Evolutionary conservation across 1,140 invertebrate genomes (phyloP).

Genomic region (Lordiphosa stackelbergi): DNA sequence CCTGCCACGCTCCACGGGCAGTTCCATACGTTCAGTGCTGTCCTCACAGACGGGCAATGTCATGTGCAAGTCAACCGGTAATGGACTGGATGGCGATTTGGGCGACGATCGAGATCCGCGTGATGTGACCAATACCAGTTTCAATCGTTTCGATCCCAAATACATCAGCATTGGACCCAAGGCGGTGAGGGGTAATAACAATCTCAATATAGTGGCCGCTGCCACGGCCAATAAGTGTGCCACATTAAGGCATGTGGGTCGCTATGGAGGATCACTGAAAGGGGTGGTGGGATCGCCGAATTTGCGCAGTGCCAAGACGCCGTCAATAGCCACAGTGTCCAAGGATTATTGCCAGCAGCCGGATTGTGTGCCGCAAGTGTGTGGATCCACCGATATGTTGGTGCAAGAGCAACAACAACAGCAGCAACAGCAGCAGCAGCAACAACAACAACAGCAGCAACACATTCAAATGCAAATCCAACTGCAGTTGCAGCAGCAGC

Average conservation of each 20-base stretch:
- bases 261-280: constrained; percentile 78
- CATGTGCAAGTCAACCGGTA: constrained; percentile 68
- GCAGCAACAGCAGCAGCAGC: constrained; percentile 11
- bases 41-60: constrained; percentile 66
- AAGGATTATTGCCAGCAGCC: constrained; percentile 76
- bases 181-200: constrained; percentile 78
- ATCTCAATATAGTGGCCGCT: constrained; percentile 62
- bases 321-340: constrained; percentile 75
- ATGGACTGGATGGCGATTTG: constrained; percentile 50
- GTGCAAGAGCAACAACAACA: constrained; percentile 10
- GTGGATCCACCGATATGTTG: constrained; percentile 48
- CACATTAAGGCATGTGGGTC: constrained; percentile 73
- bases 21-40: constrained; percentile 68
- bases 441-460: constrained; percentile 15
- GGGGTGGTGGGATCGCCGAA: constrained; percentile 60
- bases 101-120: constrained; percentile 73
- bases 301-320: constrained; percentile 71
- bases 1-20: constrained; percentile 69
- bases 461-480: constrained; percentile 11
- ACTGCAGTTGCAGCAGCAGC: constrained; percentile 12
- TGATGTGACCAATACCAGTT: constrained; percentile 76
- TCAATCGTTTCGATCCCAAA: constrained; percentile 82
- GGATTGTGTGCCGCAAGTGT: constrained; percentile 69
- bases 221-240: constrained; percentile 70
- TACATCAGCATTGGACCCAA: constrained; percentile 81